phyloP scores from a whole-genome alignment of 2,113 vertebrate species.

The Chlorodrepanis virens region DNA sequence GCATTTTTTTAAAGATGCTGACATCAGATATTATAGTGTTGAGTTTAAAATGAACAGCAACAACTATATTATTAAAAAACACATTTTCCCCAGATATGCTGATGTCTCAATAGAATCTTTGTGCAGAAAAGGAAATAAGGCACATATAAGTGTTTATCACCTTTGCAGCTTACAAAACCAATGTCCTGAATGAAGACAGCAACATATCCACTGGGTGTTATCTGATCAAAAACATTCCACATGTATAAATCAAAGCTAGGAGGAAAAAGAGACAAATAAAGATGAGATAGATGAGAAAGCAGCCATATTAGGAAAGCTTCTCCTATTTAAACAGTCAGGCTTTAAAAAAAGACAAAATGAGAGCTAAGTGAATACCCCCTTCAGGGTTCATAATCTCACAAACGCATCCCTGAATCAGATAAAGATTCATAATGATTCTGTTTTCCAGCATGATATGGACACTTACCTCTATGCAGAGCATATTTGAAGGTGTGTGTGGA shows the following conservation, averaged over 20 bases:
- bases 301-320: background rate
- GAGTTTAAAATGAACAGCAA: conserved; percentile 65
- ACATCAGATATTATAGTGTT: conserved; percentile 57
- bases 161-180: conserved; percentile 38
- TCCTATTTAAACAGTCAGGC: conserved; percentile 12
- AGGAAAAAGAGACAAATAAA: background rate
- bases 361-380: background rate
- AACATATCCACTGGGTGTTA: conserved; percentile 31
- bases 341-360: conserved; percentile 22
- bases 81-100: conserved; percentile 59
- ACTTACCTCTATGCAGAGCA: background rate
- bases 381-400: background rate
- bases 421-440: conserved; percentile 13
- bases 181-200: conserved; percentile 53
- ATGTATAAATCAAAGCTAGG: conserved; percentile 33
- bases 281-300: conserved; percentile 14
- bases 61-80: conserved; percentile 55
- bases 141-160: conserved; percentile 44
- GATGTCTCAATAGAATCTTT: conserved; percentile 53
- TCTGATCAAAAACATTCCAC: conserved; percentile 58
- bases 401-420: background rate
- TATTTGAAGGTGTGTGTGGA: background rate
- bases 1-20: conserved; percentile 57
- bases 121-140: conserved; percentile 59
- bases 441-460: conserved; percentile 10